Conservation (phyloP, 2,113 vertebrate species). For the Taurulus bubalis region DNA sequence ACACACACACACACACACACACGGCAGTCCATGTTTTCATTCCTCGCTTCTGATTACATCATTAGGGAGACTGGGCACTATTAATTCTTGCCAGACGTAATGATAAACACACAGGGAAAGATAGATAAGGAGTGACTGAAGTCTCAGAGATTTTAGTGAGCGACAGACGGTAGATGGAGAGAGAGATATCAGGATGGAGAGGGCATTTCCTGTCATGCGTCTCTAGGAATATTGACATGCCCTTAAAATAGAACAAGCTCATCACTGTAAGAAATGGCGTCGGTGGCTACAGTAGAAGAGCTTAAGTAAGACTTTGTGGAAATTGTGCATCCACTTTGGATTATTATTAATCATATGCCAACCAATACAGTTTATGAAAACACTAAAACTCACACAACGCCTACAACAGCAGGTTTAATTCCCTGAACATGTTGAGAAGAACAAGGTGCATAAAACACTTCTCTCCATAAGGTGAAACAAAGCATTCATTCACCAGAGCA, state of each 20-base stretch:
- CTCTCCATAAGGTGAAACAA: slow-evolving; percentile 5
- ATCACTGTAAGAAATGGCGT: neutral
- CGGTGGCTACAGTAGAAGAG: neutral
- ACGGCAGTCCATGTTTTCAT: slow-evolving; percentile 13
- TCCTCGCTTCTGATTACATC: slow-evolving; percentile 40
- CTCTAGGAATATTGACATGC: slow-evolving; percentile 34
- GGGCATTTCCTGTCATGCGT: slow-evolving; percentile 41
- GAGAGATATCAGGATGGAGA: slow-evolving; percentile 7
- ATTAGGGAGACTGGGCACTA: slow-evolving; percentile 14
- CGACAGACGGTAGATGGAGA: slow-evolving; percentile 26
- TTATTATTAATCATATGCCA: neutral
- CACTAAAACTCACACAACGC: neutral
- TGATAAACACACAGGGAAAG: slow-evolving; percentile 15
- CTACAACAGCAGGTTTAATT: neutral
- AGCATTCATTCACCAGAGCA: neutral
- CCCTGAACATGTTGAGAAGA: neutral
- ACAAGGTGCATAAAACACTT: neutral
- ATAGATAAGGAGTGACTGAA: neutral
- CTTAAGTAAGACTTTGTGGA: neutral
- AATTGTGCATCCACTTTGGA: neutral
- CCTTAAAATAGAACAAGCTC: slow-evolving; percentile 48
- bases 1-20: slow-evolving; percentile 2
- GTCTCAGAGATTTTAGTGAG: neutral
- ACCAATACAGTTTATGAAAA: neutral
- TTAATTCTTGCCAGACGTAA: slow-evolving; percentile 6